Evolutionary conservation across 2,113 vertebrate species (phyloP).

Genomic region (Empidonax alnorum): DNA sequence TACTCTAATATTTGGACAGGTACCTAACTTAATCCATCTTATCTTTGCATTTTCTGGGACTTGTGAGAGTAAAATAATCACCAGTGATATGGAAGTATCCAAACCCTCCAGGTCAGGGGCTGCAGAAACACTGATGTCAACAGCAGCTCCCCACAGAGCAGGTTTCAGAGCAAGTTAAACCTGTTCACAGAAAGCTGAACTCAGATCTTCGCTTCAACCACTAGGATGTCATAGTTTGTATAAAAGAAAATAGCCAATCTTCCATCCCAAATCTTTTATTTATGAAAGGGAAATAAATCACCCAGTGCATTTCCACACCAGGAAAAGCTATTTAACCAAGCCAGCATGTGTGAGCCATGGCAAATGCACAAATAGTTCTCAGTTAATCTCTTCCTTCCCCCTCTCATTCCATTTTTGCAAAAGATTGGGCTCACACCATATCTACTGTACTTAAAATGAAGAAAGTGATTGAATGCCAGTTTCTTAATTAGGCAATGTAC

Average conservation of each 20-base stretch:
- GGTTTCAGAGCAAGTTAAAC: not conserved
- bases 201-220: not conserved
- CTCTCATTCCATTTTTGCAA: conserved; percentile 19
- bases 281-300: conserved; percentile 62
- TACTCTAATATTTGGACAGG: not conserved
- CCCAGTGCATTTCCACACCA: conserved; percentile 45
- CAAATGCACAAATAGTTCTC: conserved; percentile 48
- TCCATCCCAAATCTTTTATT: conserved; percentile 62
- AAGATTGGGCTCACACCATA: not conserved
- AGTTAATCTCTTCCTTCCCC: conserved; percentile 44
- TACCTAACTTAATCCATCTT: not conserved
- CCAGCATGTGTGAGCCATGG: conserved; percentile 24
- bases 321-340: conserved; percentile 59
- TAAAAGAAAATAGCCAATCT: conserved; percentile 49
- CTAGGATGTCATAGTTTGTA: conserved; percentile 10
- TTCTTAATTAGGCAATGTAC: conserved; percentile 1
- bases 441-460: conserved; percentile 37
- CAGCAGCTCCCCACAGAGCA: not conserved
- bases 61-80: not conserved
- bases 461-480: conserved; percentile 48
- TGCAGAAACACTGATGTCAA: not conserved
- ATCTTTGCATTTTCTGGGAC: not conserved
- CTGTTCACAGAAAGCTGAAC: not conserved
- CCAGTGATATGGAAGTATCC: not conserved
- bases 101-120: not conserved